Evolutionary conservation across 2,113 vertebrate species (phyloP), one percentile per base, ranked within the genome.

Genomic region (Glaucomys volans): DNA sequence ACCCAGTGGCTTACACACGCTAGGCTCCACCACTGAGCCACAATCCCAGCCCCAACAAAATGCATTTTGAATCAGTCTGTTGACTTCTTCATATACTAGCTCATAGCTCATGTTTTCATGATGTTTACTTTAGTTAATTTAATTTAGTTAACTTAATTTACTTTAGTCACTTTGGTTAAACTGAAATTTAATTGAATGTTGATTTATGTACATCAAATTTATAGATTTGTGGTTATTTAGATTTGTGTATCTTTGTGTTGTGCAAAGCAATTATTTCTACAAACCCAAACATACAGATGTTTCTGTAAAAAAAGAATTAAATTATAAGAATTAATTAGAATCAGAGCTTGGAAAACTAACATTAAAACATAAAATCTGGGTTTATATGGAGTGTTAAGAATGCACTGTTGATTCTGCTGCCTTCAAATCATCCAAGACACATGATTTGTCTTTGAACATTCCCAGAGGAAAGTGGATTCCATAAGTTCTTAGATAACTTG

Each of bases 121-220:
- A 54, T 86, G 6, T 92, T 94, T 94, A 85, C 59, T 81, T 87
- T 94, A 82, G 64, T 50, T 13, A 50, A 50, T 90, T 94, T 94
- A 85, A 52, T 81, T 87, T 94, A 82, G 64, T 50, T 14, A 50
- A 50, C 50, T 50, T 50, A 50, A 50, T 47, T 47, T 20, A 80
- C 16, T 44, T 81, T 66, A 76, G 14, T 84, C 22, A 81, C 20
- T 54, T 82, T 67, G 72, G 13, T 24, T 24, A 85, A 85, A 59
- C 22, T 50, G 85, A 76, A 91, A 95, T 28, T 82, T 59, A 89
- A 67, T 59, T 90, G 62, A 17, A 90, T 44, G 14, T 75, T 89
- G 47, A 71, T 47, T 92, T 90, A 40, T 74, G 6, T 57, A 4
- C 24, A 57, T 54, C 32, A 50, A 50, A 44, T 86, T 4, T 93